These are phyloP conservation scores for Xestoiulus laeticollis DNA, from an alignment of 2,888 invertebrate species.

Conservation along the genomic window DNA sequence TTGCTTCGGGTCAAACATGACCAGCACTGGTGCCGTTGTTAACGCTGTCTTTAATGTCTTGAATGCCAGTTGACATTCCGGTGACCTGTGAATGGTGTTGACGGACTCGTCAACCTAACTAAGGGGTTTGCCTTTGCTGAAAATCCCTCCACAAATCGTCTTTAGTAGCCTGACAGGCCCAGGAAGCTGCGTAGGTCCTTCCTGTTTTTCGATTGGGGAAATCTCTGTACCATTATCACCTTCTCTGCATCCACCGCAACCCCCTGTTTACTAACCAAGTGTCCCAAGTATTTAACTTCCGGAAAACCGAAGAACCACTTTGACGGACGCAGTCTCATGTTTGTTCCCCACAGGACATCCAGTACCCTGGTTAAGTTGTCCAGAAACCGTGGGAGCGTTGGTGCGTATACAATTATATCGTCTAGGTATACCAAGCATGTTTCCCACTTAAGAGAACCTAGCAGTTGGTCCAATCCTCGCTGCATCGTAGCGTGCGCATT, in stretches of 20 bases:
- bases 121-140: not conserved
- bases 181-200: constrained; percentile 25
- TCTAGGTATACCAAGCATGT: not conserved
- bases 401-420: not conserved
- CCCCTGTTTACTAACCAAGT: not conserved
- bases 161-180: constrained; percentile 38
- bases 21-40: not conserved
- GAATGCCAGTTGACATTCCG: not conserved
- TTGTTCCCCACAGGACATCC: not conserved
- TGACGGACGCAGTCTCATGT: not conserved
- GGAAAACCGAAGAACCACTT: not conserved
- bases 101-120: not conserved
- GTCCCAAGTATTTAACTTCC: not conserved
- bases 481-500: too few relatives aligned
- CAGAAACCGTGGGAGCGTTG: not conserved
- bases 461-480: not conserved
- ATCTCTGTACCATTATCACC: not conserved
- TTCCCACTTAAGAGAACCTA: not conserved
- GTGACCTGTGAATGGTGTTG: not conserved
- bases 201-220: not conserved
- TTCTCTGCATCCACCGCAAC: not conserved
- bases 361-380: not conserved
- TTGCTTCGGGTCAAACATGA: not conserved
- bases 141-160: not conserved
- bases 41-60: not conserved